phyloP scores from a whole-genome alignment of 2,888 invertebrate genomes.

The Pristionchus maxplancki region DNA sequence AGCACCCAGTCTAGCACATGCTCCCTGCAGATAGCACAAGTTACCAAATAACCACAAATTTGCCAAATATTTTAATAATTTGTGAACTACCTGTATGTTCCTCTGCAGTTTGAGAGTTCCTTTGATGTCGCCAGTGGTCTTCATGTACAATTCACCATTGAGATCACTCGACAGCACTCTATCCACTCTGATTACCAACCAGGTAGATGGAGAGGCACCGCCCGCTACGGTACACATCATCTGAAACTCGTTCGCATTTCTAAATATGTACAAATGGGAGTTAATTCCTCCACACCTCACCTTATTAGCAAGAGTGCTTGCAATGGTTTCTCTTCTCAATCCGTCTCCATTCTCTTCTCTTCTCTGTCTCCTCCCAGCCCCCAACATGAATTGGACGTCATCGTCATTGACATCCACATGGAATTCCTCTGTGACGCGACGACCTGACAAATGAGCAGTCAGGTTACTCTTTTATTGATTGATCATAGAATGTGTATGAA shows the following conservation, averaged over 20 bases:
- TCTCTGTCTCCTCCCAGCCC: neutral
- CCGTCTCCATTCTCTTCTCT: constrained; percentile 32
- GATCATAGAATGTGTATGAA: too few relatives aligned
- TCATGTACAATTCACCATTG: constrained; percentile 51
- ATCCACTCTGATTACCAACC: constrained; percentile 71
- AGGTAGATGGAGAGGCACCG: constrained; percentile 58
- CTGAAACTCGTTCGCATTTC: too few relatives aligned
- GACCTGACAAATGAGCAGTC: too few relatives aligned
- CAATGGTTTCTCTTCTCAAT: constrained; percentile 27
- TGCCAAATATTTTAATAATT: too few relatives aligned
- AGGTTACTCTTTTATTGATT: too few relatives aligned
- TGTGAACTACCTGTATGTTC: constrained; percentile 56
- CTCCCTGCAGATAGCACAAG: constrained; percentile 55
- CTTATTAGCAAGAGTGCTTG: constrained; percentile 31
- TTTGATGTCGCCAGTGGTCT: constrained; percentile 66
- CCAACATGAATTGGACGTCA: constrained; percentile 51
- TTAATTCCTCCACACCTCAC: neutral
- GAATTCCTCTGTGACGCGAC: constrained; percentile 72
- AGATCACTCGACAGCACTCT: constrained; percentile 66
- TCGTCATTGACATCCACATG: constrained; percentile 64
- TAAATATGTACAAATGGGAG: neutral
- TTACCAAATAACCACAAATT: too few relatives aligned
- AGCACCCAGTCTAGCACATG: constrained; percentile 64
- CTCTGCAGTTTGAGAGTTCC: constrained; percentile 68
- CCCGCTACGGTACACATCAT: constrained; percentile 61